Percentiles rank a stretch among this genome's conserved stretches.
Evolutionary conservation across 2,113 vertebrate species (phyloP).

Genomic region (Limanda limanda): DNA sequence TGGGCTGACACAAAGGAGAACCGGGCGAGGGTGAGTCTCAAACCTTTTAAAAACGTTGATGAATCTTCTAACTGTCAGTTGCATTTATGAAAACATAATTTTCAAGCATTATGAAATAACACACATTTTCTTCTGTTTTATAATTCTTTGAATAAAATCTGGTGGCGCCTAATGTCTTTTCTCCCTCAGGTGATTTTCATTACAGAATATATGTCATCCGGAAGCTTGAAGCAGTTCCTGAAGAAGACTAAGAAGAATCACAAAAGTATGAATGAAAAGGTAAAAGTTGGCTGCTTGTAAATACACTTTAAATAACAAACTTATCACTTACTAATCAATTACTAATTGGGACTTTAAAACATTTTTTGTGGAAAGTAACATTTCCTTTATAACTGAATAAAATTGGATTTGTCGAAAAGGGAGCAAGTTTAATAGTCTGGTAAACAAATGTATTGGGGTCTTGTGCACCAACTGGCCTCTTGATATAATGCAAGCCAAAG

Average conservation of each 20-base stretch:
- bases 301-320: background rate
- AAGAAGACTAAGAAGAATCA: conserved; percentile 99
- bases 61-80: background rate
- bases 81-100: background rate
- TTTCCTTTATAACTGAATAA: background rate
- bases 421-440: background rate
- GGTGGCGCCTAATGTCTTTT: background rate
- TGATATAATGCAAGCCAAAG: background rate
- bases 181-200: conserved; percentile 95
- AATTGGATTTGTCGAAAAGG: background rate
- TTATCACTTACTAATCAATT: no score
- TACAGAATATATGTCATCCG: conserved; percentile 99
- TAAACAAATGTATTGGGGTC: background rate
- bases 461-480: background rate
- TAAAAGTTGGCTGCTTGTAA: conserved; percentile 49
- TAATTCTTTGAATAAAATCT: conserved; percentile 2
- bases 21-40: conserved; percentile 89
- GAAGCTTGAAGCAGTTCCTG: conserved; percentile 97
- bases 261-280: conserved; percentile 99
- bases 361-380: background rate
- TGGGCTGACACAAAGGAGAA: conserved; percentile 98
- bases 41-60: background rate
- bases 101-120: background rate
- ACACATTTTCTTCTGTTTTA: background rate
- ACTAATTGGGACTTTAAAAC: background rate